Conservation (phyloP, 2,113 vertebrate species). For the Uria lomvia region DNA sequence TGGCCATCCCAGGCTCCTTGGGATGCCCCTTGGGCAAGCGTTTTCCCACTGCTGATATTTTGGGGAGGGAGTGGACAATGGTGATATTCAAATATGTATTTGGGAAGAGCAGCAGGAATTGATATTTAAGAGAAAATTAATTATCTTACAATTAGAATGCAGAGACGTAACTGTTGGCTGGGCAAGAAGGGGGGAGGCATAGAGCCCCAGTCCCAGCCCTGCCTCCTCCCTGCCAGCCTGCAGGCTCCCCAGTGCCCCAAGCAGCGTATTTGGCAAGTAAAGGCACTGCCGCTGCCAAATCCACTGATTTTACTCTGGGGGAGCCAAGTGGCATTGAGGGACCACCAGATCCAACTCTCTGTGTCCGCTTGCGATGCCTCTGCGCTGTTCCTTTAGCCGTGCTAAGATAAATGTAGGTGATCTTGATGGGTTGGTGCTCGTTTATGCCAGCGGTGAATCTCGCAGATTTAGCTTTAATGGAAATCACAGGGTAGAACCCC, state of each 20-base stretch:
- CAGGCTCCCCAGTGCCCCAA: neutral
- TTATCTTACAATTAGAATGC: neutral
- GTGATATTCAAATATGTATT: neutral
- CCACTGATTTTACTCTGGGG: neutral
- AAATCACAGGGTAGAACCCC: neutral
- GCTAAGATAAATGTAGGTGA: neutral
- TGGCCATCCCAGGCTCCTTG: neutral
- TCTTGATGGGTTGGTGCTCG: neutral
- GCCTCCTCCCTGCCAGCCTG: neutral
- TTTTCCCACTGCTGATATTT: neutral
- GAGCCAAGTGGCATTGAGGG: neutral
- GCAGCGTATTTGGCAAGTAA: neutral
- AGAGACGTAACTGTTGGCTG: neutral
- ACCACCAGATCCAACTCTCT: neutral
- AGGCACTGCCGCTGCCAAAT: neutral
- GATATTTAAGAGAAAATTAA: neutral
- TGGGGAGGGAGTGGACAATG: accelerated
- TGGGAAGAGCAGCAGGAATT: neutral
- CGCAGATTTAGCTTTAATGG: neutral
- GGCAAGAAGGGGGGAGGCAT: neutral
- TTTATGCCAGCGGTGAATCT: neutral
- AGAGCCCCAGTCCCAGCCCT: neutral
- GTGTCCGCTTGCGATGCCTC: neutral
- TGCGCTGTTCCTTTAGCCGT: neutral
- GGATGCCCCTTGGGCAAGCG: accelerated